phyloP scores from a whole-genome alignment of 1,140 invertebrate species.

The Delia radicum region DNA sequence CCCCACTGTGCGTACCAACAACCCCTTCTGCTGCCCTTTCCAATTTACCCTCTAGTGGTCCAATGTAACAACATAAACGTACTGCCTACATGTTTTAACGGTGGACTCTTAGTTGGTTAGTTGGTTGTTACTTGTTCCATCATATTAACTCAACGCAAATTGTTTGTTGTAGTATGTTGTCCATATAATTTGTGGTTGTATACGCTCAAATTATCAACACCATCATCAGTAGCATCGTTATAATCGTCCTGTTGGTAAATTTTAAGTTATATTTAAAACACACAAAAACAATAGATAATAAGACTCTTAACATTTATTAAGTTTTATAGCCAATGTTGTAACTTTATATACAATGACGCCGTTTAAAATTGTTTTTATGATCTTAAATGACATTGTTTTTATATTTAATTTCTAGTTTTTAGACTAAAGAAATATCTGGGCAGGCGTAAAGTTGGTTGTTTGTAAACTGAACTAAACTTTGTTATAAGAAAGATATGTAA shows the following conservation, averaged over 20 bases:
- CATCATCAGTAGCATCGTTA: neutral
- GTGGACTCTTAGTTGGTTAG: neutral
- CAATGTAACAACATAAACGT: too few relatives aligned
- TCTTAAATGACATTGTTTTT: neutral
- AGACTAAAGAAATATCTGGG: neutral
- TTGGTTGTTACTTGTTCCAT: neutral
- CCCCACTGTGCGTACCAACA: too few relatives aligned
- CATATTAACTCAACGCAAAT: neutral
- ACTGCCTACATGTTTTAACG: too few relatives aligned
- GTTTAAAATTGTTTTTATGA: conserved; percentile 12
- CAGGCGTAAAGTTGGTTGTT: neutral
- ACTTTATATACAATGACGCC: conserved; percentile 3
- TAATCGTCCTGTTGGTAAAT: neutral
- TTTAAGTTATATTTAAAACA: too few relatives aligned
- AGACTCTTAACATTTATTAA: neutral
- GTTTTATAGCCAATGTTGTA: neutral
- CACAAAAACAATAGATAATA: too few relatives aligned
- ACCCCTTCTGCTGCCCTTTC: too few relatives aligned
- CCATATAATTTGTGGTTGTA: conserved; percentile 11
- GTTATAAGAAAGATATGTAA: neutral
- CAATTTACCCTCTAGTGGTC: too few relatives aligned
- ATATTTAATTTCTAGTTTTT: neutral
- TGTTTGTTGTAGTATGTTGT: neutral
- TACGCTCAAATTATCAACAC: neutral
- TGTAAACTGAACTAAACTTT: neutral